Percentiles rank a stretch among this genome's conserved stretches.
phyloP scores from a whole-genome alignment of 2,888 invertebrate species.

The Mongoloraphidia duomilia region DNA sequence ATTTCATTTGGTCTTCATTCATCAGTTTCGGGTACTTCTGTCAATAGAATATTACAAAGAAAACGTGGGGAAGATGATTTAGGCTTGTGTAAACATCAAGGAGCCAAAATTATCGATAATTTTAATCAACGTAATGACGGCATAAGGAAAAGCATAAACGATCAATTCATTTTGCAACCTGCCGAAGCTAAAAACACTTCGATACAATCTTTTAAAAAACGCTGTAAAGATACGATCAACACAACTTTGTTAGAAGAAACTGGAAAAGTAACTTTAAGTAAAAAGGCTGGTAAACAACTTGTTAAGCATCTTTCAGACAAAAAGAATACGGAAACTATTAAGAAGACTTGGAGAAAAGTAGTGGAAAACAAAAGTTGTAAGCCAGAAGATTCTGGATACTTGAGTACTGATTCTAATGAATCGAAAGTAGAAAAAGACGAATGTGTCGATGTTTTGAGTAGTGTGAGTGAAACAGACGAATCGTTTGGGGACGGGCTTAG shows the following conservation, averaged over 20 bases:
- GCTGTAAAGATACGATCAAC: neutral
- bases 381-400: constrained; percentile 64
- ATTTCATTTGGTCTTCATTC: constrained; percentile 13
- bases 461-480: constrained; percentile 63
- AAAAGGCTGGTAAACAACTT: neutral
- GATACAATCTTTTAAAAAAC: neutral
- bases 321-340: constrained; percentile 18
- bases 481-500: constrained; percentile 68
- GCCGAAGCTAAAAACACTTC: constrained; percentile 7
- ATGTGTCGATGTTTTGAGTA: constrained; percentile 16
- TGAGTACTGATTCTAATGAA: constrained; percentile 66
- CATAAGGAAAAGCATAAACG: constrained; percentile 21
- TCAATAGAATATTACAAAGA: constrained; percentile 24
- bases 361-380: constrained; percentile 18
- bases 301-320: constrained; percentile 14
- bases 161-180: constrained; percentile 23
- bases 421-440: constrained; percentile 27
- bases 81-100: constrained; percentile 1
- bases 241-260: neutral
- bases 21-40: constrained; percentile 35
- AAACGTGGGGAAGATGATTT: constrained; percentile 1
- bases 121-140: neutral
- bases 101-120: neutral
- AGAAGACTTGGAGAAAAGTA: constrained; percentile 22
- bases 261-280: neutral